Evolutionary conservation across 2,888 invertebrate genomes (phyloP), one percentile per base, ranked within the genome.

Genomic region (Ectemnius cavifrons): DNA sequence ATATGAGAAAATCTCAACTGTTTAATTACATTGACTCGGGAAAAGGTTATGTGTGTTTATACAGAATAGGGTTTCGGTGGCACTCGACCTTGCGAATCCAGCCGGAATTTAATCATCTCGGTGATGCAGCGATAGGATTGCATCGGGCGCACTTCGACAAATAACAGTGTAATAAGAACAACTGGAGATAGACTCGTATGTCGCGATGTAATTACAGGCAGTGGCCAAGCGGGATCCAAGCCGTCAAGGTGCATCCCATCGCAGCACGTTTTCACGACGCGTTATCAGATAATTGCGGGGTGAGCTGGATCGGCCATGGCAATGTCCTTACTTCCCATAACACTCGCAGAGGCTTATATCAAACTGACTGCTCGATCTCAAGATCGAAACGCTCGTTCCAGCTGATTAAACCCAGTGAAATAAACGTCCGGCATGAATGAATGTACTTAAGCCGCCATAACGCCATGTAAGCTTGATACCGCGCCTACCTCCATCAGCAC

Each of bases 41-140:
- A 3, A 23, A 23, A 23, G 23, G 0, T 23, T 23, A 23, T 23
- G 23, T 23, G 3, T 23, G 23, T 23, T 23, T 23, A 3, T 23
- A 23, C 81, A 81, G 79, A 81, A 82, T 72, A 77, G 71, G 75
- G 81, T 82, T 81, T 73, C 47, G 47, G n/a, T 11, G n/a, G 83
- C 73, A 82, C 78, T 83, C 81, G 82, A 84, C 84, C 85, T 83
- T 84, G 83, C 76, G 84, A 85, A 84, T 84, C 85, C 86, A 83
- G 86, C 85, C 86, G 87, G 85, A 86, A 87, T 87, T 88, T 88
- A 87, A 87, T 87, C 85, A 85, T 79, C 78, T 78, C 78, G 77
- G 23, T 75, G 83, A 82, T 81, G 81, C 79, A 82, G 47, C 5
- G 47, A 47, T 47, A 47, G 4, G 86, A 85, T 85, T 84, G 85